Evolutionary conservation across 1,140 invertebrate species (phyloP).

Genomic region (Drosophila busckii): DNA sequence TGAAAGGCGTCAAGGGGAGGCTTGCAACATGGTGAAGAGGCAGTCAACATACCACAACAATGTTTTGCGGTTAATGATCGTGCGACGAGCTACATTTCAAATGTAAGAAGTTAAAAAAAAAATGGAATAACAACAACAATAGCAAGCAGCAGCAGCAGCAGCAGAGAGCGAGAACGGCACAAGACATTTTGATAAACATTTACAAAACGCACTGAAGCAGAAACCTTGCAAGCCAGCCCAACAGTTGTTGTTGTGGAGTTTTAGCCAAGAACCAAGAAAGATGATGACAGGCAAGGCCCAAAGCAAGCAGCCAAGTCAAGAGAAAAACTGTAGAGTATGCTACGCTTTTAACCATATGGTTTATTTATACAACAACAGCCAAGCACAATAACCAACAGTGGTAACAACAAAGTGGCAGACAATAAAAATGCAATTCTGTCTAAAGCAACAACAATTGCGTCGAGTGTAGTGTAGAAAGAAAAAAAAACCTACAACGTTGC

Average conservation of each 20-base stretch:
- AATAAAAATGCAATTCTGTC: conserved; percentile 74
- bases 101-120: conserved; percentile 46
- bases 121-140: background rate
- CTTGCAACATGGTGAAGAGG: conserved; percentile 47
- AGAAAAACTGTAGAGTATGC: conserved; percentile 57
- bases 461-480: conserved; percentile 22
- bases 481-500: too few relatives aligned
- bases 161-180: conserved; percentile 47
- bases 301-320: conserved; percentile 26
- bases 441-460: conserved; percentile 15
- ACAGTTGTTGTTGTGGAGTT: too few relatives aligned
- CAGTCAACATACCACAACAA: conserved; percentile 52
- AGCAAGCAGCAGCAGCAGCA: conserved; percentile 2
- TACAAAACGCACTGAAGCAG: conserved; percentile 72
- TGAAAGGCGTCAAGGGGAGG: conserved; percentile 20
- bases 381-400: conserved; percentile 19
- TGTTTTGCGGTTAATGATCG: conserved; percentile 75
- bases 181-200: conserved; percentile 77
- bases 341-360: conserved; percentile 76
- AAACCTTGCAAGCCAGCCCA: conserved; percentile 47
- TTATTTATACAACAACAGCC: conserved; percentile 73
- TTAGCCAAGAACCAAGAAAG: conserved; percentile 17
- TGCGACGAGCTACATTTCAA: conserved; percentile 47
- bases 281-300: conserved; percentile 31
- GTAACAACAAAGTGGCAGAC: conserved; percentile 71